Conservation (phyloP, 2,797 vertebrate genomes). For the Huso huso region DNA sequence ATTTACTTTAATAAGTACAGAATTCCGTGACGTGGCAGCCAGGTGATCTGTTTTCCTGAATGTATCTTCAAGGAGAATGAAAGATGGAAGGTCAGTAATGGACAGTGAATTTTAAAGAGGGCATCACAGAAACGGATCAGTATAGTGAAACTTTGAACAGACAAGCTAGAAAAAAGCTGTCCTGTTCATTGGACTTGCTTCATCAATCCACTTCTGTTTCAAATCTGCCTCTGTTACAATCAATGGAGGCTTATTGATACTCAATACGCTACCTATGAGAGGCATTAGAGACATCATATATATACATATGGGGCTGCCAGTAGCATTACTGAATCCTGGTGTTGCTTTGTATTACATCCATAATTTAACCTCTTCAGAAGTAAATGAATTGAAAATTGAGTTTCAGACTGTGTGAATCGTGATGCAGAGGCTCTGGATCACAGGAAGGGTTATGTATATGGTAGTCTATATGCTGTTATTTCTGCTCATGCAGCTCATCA, state of each 20-base stretch:
- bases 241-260: background rate
- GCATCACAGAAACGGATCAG: constrained; percentile 2
- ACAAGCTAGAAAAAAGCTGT: constrained; percentile 11
- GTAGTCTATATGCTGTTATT: background rate
- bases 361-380: too few species aligned
- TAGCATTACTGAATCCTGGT: too few species aligned
- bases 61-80: too few species aligned
- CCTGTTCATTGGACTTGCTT: constrained; percentile 8
- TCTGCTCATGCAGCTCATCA: constrained; percentile 19
- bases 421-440: background rate
- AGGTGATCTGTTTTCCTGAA: too few species aligned
- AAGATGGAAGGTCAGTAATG: too few species aligned
- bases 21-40: too few species aligned
- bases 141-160: background rate
- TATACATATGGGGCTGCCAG: background rate
- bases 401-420: background rate
- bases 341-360: background rate
- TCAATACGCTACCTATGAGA: background rate
- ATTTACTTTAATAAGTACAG: too few species aligned
- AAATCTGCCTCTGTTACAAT: background rate
- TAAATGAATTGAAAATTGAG: too few species aligned
- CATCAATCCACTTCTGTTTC: constrained; percentile 4
- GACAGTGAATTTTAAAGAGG: background rate
- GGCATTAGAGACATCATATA: background rate
- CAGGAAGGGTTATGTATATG: constrained; percentile 5